Percentiles rank a stretch among this genome's conserved stretches.
Conservation (phyloP, 2,113 vertebrate species). For the Heterochromis multidens region DNA sequence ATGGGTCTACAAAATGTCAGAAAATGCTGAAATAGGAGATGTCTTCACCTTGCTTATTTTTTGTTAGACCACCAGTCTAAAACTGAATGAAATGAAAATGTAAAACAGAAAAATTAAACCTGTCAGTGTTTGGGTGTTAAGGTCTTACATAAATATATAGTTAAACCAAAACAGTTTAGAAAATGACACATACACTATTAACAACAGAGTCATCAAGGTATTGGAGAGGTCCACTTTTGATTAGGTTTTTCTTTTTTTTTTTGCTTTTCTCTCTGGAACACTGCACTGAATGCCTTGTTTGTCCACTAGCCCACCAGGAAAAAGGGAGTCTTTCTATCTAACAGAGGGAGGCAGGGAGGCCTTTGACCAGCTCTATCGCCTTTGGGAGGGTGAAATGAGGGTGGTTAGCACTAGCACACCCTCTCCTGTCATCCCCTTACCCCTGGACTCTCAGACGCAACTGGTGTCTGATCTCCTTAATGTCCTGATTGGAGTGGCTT, state of each 20-base stretch:
- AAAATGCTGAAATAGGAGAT: background rate
- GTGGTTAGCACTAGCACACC: conserved; percentile 74
- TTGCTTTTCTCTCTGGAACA: background rate
- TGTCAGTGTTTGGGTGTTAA: background rate
- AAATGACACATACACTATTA: background rate
- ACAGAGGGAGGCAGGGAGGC: conserved; percentile 91
- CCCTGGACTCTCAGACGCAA: conserved; percentile 83
- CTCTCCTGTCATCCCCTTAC: conserved; percentile 75
- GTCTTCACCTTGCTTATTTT: background rate
- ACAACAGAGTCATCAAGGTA: background rate
- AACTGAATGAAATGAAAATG: background rate
- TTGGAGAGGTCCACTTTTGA: background rate
- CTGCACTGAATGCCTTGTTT: background rate
- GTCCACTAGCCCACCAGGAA: conserved; percentile 84
- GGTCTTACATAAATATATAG: background rate
- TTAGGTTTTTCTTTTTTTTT: no score
- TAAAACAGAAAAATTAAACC: rapidly evolving
- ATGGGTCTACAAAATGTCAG: background rate
- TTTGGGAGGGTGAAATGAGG: conserved; percentile 85
- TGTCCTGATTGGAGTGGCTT: conserved; percentile 91
- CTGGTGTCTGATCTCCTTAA: conserved; percentile 92
- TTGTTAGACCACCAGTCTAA: background rate
- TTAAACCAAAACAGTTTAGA: background rate
- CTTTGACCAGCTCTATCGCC: conserved; percentile 88
- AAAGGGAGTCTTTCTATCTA: conserved; percentile 86